phyloP scores from a whole-genome alignment of 2,888 invertebrate genomes.

The Dioctria linearis region DNA sequence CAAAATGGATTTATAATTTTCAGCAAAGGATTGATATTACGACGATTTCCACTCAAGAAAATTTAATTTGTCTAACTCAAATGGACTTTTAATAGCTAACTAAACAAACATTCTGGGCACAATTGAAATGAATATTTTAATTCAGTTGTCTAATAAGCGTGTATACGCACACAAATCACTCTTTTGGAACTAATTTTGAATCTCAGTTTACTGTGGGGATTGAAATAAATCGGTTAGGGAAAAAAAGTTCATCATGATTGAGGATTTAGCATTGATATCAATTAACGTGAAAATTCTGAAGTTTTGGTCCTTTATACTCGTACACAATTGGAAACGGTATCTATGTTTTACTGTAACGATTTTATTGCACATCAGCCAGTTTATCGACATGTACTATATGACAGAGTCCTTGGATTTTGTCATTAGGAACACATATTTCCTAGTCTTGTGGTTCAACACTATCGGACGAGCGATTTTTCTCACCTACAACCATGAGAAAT shows the following conservation, averaged over 20 bases:
- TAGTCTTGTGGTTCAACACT: slow-evolving; percentile 55
- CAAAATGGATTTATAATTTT: too few species aligned
- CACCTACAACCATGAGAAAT: slow-evolving; percentile 26
- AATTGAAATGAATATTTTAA: too few species aligned
- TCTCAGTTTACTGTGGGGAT: too few species aligned
- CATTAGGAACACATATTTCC: slow-evolving; percentile 52
- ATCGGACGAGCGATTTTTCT: slow-evolving; percentile 46
- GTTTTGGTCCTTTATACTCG: slow-evolving; percentile 51
- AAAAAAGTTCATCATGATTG: slow-evolving; percentile 12
- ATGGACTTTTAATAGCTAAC: too few species aligned
- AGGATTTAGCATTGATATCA: slow-evolving; percentile 28
- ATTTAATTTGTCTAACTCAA: too few species aligned
- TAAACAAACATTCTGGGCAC: too few species aligned
- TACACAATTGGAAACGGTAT: slow-evolving; percentile 47
- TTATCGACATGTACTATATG: slow-evolving; percentile 52
- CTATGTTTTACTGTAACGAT: slow-evolving; percentile 36
- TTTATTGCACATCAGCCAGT: slow-evolving; percentile 52
- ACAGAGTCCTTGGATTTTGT: slow-evolving; percentile 47
- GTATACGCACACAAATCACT: too few species aligned
- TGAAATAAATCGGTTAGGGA: too few species aligned
- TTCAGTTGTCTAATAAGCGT: too few species aligned
- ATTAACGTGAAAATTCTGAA: slow-evolving; percentile 44
- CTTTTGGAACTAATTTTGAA: too few species aligned
- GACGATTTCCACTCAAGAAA: too few species aligned
- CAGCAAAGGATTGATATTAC: too few species aligned